Conservation (phyloP, 2,888 invertebrate genomes). For the Macrosoma leucophasiata region DNA sequence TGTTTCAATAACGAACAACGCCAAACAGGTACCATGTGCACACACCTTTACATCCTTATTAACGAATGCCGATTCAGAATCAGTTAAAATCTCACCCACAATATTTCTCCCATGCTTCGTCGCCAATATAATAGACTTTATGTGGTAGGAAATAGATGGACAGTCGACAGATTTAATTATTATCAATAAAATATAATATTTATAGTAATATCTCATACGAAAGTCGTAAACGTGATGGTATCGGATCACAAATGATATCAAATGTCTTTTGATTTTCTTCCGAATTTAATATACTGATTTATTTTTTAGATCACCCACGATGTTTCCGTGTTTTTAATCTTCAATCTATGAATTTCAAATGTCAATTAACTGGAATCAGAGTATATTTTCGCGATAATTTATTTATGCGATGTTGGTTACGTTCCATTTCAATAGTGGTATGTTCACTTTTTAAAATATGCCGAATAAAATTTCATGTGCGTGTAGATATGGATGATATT, state of each 20-base stretch:
- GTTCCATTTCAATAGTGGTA: too few relatives aligned
- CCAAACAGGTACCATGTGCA: conserved; percentile 1
- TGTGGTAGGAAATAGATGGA: conserved; percentile 5
- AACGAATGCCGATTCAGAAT: conserved; percentile 39
- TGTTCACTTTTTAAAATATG: too few relatives aligned
- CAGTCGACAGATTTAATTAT: conserved; percentile 33
- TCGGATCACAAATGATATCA: conserved; percentile 43
- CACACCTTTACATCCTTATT: conserved; percentile 29
- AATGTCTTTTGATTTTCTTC: conserved; percentile 33
- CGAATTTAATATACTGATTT: conserved; percentile 23
- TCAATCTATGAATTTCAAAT: too few relatives aligned
- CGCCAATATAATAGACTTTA: conserved; percentile 27
- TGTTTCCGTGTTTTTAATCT: conserved; percentile 51
- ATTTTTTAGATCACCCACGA: conserved; percentile 51
- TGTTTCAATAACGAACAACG: too few relatives aligned
- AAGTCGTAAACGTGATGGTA: conserved; percentile 50
- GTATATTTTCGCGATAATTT: too few relatives aligned
- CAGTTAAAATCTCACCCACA: conserved; percentile 18
- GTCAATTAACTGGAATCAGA: too few relatives aligned
- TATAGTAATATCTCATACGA: conserved; percentile 49
- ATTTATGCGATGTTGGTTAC: too few relatives aligned
- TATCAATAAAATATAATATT: conserved; percentile 51
- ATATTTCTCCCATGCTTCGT: conserved; percentile 29
- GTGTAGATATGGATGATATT: too few relatives aligned
- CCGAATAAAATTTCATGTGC: too few relatives aligned